Percentiles rank a stretch among this genome's conserved stretches.
phyloP scores from a whole-genome alignment of 2,797 vertebrate genomes.

The Pteropus rufus region DNA sequence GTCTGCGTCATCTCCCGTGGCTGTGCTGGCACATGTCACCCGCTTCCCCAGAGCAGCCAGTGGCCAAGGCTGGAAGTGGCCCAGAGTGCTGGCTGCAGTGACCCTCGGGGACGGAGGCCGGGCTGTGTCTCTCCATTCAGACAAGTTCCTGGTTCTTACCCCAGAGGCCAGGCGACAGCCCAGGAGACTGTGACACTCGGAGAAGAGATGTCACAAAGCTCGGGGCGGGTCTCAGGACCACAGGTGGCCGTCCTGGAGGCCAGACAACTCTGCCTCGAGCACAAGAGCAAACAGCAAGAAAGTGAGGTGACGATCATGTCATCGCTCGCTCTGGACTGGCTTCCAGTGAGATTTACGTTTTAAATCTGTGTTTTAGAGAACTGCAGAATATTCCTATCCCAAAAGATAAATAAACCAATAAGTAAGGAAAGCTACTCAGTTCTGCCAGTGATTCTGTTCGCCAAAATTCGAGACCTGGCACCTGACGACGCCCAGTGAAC shows the following conservation, averaged over 20 bases:
- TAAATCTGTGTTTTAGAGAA: background rate
- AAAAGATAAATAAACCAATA: too few species aligned
- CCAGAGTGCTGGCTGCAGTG: background rate
- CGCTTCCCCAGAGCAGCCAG: background rate
- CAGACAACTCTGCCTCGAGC: background rate
- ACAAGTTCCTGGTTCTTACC: background rate
- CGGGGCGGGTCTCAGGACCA: background rate
- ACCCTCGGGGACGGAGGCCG: background rate
- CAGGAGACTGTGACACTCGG: rapidly evolving
- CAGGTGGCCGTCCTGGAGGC: background rate
- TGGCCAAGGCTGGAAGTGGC: background rate
- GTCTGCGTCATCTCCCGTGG: background rate
- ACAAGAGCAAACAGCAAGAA: background rate
- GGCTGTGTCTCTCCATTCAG: background rate
- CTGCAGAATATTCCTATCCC: background rate
- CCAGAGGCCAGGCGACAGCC: rapidly evolving
- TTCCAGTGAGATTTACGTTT: background rate
- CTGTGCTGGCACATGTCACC: too few species aligned
- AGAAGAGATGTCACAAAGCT: background rate
- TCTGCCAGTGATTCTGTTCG: background rate
- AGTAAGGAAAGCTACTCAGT: background rate
- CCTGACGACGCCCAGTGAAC: background rate
- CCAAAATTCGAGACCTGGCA: background rate
- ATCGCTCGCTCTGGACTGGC: background rate
- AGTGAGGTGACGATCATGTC: background rate